Evolutionary conservation across 1,140 invertebrate species (phyloP).

Genomic region (Cepaea nemoralis): DNA sequence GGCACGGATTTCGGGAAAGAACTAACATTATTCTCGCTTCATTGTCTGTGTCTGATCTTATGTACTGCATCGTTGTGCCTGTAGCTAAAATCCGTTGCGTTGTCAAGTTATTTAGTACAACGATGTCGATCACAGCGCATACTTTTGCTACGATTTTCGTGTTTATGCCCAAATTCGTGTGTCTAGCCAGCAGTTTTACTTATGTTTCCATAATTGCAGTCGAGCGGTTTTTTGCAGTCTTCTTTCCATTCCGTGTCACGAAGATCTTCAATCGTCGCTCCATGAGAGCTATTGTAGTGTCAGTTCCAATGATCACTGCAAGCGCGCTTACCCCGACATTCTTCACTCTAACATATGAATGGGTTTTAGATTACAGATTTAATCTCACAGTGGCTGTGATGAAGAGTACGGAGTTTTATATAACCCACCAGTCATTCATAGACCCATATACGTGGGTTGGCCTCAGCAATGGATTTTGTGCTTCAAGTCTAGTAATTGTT

Average conservation of each 20-base stretch:
- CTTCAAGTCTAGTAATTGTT: neutral
- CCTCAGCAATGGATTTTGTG: neutral
- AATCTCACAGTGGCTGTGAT: neutral
- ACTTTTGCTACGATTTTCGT: neutral
- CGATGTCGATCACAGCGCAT: neutral
- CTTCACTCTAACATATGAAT: neutral
- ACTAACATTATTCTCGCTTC: neutral
- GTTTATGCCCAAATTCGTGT: conserved; percentile 16
- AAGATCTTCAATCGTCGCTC: neutral
- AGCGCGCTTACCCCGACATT: neutral
- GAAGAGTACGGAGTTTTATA: neutral
- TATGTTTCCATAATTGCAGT: neutral
- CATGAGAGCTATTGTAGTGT: neutral
- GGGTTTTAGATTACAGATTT: neutral
- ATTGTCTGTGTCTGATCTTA: neutral
- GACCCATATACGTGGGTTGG: neutral
- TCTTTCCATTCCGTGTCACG: neutral
- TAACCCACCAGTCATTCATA: neutral
- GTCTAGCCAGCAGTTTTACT: neutral
- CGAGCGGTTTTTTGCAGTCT: neutral
- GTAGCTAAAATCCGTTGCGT: neutral
- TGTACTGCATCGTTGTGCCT: neutral
- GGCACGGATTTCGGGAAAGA: neutral
- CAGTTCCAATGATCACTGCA: neutral
- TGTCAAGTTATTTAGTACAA: neutral